Evolutionary conservation across 2,113 vertebrate genomes (phyloP), one percentile per base, ranked within the genome.

Genomic region (Oncorhynchus masou): DNA sequence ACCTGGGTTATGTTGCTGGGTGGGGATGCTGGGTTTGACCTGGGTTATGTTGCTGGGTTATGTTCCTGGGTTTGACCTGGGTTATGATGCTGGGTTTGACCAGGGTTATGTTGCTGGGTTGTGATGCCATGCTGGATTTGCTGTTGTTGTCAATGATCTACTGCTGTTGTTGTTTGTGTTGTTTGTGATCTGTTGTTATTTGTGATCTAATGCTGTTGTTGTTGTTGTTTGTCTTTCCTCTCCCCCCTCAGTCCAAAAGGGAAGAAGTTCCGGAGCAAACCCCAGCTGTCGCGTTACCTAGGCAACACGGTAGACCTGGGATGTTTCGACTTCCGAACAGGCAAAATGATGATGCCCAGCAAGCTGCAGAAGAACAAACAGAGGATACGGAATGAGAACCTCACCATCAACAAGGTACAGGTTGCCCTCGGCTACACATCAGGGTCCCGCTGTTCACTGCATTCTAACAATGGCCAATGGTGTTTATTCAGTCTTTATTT

Each of bases 291-390:
- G 69, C 94, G 95, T 82, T 95, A 95, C 87, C 92, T 96, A 79
- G 95, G 95, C 64, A 95, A 96, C 87, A 86, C 93, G 64, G 92
- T 96, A 81, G 95, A 96, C 84, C 92, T 96, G 90, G 95, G 93
- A 91, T 94, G 95, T 87, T 96, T 96, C 87, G 95, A 96, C 91
- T 96, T 96, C 90, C 91, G 95, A 83, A 96, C 95, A 71, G 95
- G 95, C 84, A 95, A 95, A 5, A 31, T 31, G 90, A 96, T 95
- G 94, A 96, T 96, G 94, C 95, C 95, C 77, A 94, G 95, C 89
- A 96, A 96, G 87, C 88, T 96, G 85, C 95, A 96, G 93, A 96
- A 96, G 91, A 96, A 93, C 90, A 96, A 95, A 80, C 95, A 96
- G 87, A 94, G 91, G 83, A 88, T 96, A n/a, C 92, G 95, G 75